Base-by-base conservation (phyloP, 2,888 invertebrate genomes). In the Amitus sp. region DNA sequence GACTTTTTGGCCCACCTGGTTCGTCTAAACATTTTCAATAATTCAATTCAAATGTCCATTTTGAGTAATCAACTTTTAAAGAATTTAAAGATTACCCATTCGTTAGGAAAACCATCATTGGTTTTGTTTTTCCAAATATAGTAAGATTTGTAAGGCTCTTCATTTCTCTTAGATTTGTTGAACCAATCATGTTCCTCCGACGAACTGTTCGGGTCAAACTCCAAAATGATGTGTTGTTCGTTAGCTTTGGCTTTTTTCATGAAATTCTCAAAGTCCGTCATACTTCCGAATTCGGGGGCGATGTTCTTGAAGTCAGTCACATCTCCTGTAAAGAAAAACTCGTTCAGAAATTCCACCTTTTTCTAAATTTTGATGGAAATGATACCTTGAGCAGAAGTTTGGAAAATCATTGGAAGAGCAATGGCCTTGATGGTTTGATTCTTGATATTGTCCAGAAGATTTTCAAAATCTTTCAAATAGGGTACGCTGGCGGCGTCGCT, bases 171-270 rank as follows among this genome's bases (percentile, higher is more conserved):
- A 34, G 93, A 89, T 63, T 86, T 84, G 19, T 84, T 76, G 82
- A 96, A 93, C 89, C 96, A 92, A 1, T 82, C 77, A 75, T 93
- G 92, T 1, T 87, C 82, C 40, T 86, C 82, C 2, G 87, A 84
- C 13, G 92, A 90, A 78, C 87, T 89, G 79, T 91, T 91, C 0
- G 94, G 91, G 17, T 91, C 89, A 67, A 95, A 79, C 70, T 93
- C 91, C 57, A 94, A 84, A 39, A 94, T 87, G 18, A 93, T 83
- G 59, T 87, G 84, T 52, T 89, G 77, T 3, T 85, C 86, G 66
- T 74, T 74, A 1, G 84, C 80, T 73, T 88, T 87, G 7, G 87
- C 86, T 51, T 77, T 83, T 69, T 73, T 74, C 39, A 83, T 77
- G 37, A 88, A 76, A 10, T 81, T 63, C 53, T 84, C 67, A 72